These are phyloP conservation scores for Eudyptes chrysolophus DNA, from an alignment of 2,113 vertebrate species.

Conservation along the genomic window DNA sequence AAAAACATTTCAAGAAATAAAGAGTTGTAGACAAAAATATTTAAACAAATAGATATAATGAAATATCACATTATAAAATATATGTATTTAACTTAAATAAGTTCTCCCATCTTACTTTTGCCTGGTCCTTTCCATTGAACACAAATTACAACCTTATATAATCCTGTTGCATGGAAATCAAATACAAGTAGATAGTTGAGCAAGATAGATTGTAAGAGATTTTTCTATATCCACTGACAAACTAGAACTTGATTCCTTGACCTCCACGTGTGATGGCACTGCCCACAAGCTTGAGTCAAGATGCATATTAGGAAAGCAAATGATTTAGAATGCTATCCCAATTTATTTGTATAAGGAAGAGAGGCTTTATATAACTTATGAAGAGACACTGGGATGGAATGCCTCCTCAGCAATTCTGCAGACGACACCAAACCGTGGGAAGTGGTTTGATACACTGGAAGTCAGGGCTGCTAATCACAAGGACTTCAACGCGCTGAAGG, in stretches of 20 bases:
- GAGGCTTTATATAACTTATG: neutral
- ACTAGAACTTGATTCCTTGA: neutral
- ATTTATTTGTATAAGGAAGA: neutral
- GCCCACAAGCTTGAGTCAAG: neutral
- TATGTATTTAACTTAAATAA: neutral
- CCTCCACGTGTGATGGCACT: fast-evolving
- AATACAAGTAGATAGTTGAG: neutral
- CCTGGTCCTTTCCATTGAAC: neutral
- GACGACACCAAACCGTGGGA: neutral
- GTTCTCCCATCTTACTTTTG: neutral
- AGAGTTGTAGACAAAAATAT: neutral
- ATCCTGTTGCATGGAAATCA: neutral
- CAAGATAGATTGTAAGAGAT: neutral
- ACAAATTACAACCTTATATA: neutral
- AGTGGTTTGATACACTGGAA: neutral
- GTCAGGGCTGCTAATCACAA: neutral
- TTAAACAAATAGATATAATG: neutral
- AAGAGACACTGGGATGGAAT: neutral
- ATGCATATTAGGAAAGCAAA: neutral
- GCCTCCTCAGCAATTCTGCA: neutral
- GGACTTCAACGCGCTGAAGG: neutral
- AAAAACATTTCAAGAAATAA: neutral
- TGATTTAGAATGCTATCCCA: neutral
- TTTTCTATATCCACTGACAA: neutral
- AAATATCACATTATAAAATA: neutral